Base-by-base conservation (phyloP, 2,797 vertebrate genomes). In the Enteromius argenteus region DNA sequence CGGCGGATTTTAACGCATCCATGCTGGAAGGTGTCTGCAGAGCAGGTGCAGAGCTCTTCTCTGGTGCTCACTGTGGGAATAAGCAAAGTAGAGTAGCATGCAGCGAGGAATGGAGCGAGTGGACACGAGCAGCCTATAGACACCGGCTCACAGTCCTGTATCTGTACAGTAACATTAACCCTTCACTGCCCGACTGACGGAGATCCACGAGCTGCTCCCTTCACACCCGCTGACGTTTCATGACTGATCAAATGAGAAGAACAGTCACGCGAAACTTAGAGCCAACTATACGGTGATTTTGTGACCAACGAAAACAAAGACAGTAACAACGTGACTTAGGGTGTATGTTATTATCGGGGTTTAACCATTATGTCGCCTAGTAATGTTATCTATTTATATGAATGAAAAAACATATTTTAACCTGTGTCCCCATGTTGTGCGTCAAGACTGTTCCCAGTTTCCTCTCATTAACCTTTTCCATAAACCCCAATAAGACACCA, bases 1-100 rank as follows among this genome's bases (percentile, higher is more conserved):
- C 96, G 84, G 96, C 97, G 62, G 96, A 97, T 91, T 96, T 96
- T 86, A 97, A 90, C 39, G 96, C 97, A 77, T 97, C 97, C 97
- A 97, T 97, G 87, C 87, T 89, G 88, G 87, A 90, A 89, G 86
- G 90, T 84, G 92, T 86, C 71, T 83, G 84, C 85, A 87, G 64
- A 84, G 88, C 91, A 92, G 92, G 92, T 92, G 91, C 80, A 9
- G 89, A 84, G 75, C 53, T 77, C 66, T 84, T 42, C 81, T 75
- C 49, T 67, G 84, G 77, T 83, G 60, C 60, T 51, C n/a, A 11
- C 19, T 82, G 56, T n/a, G 39, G 39, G 27, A 49, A 73, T 62
- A 72, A 17, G 66, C 10, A 60, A 56, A 76, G 79, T 51, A 30
- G 60, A 69, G 62, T 37, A 49, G 79, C 56, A 44, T 42, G 75